Percentiles rank a stretch among this genome's conserved stretches.
phyloP scores from a whole-genome alignment of 2,888 invertebrate species.

The Eupithecia subfuscata region DNA sequence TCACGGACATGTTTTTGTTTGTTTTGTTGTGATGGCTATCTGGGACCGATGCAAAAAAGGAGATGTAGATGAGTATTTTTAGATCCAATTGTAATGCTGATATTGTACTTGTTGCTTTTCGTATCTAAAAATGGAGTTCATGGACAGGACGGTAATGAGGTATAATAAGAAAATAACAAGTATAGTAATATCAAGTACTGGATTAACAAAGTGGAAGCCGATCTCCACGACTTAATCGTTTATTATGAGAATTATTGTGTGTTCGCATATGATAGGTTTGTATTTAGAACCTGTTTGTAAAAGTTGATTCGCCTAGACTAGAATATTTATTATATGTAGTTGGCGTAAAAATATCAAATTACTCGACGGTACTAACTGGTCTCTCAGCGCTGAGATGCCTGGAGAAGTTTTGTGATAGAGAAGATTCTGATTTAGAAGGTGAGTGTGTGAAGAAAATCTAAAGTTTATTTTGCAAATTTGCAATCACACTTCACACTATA shows the following conservation, averaged over 20 bases:
- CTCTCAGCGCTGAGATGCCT: not conserved
- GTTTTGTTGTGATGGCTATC: constrained; percentile 12
- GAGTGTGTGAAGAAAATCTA: not conserved
- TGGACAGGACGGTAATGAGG: not conserved
- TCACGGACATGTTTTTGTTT: constrained; percentile 24
- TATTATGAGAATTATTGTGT: not conserved
- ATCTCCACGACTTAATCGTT: not conserved
- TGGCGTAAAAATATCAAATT: not conserved
- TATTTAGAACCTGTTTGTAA: not conserved
- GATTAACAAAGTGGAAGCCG: not conserved
- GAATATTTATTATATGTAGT: not conserved
- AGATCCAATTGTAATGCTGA: not conserved
- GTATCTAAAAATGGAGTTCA: not conserved
- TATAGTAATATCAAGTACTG: not conserved
- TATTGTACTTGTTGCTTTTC: constrained; percentile 4
- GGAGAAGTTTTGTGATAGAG: not conserved
- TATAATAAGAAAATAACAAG: not conserved
- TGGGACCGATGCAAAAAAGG: constrained; percentile 4
- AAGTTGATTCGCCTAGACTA: not conserved
- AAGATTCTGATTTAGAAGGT: not conserved
- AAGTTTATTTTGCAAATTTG: too few species aligned
- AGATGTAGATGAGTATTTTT: constrained; percentile 6
- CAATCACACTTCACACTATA: too few species aligned
- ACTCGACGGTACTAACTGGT: not conserved
- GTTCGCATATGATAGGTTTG: not conserved